Evolutionary conservation across 2,888 invertebrate species (phyloP).

Genomic region (Eurytoma adleriae): DNA sequence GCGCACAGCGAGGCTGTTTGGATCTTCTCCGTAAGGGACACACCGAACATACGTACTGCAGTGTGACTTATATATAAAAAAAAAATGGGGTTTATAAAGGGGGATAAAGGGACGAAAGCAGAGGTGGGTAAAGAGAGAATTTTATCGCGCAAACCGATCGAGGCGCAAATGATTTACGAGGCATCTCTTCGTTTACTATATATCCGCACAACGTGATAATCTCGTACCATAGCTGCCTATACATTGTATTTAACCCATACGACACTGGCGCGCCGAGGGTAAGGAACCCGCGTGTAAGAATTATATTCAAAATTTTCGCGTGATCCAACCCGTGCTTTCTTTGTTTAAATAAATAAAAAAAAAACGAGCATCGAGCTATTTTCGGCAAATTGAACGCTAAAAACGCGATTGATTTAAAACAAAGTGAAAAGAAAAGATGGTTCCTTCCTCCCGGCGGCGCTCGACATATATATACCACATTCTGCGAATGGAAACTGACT

Average conservation of each 20-base stretch:
- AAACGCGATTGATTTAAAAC: neutral
- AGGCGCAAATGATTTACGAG: constrained; percentile 54
- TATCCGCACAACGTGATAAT: constrained; percentile 57
- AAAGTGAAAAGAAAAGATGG: neutral
- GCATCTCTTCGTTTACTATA: constrained; percentile 52
- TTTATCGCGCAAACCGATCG: constrained; percentile 57
- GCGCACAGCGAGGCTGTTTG: neutral
- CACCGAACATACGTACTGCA: constrained; percentile 69
- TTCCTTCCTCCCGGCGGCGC: neutral
- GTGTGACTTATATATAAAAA: constrained; percentile 66
- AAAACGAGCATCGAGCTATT: too few relatives aligned
- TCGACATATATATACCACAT: constrained; percentile 11
- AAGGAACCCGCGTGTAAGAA: neutral
- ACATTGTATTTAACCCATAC: constrained; percentile 51
- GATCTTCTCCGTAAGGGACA: constrained; percentile 61
- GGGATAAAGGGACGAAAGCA: neutral
- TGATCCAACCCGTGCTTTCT: neutral
- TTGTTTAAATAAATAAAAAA: neutral
- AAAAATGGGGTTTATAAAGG: constrained; percentile 43
- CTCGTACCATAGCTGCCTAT: constrained; percentile 58
- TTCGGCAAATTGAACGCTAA: too few relatives aligned
- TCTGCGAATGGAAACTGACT: constrained; percentile 35
- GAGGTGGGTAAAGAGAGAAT: constrained; percentile 46
- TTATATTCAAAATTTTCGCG: constrained; percentile 35
- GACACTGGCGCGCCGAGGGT: constrained; percentile 25